Percentiles rank a stretch among this genome's conserved stretches.
Conservation (phyloP, 2,888 invertebrate species). For the Ecliptopera silaceata region DNA sequence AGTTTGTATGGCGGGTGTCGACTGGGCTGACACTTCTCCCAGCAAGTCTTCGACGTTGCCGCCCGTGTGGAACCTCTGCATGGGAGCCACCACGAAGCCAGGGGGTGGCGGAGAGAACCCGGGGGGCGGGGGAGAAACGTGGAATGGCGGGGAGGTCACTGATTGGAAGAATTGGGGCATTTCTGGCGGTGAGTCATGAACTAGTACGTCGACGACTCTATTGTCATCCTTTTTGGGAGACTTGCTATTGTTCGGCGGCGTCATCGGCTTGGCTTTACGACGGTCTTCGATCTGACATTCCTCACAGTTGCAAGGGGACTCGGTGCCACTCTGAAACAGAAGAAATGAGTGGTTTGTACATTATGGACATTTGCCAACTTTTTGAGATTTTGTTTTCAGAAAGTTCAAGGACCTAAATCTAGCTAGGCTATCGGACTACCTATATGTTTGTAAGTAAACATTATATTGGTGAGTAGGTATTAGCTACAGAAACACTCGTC, state of each 20-base stretch:
- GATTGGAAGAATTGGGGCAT: constrained; percentile 73
- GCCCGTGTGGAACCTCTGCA: constrained; percentile 78
- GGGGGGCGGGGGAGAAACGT: constrained; percentile 58
- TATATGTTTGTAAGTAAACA: neutral
- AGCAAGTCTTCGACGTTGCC: constrained; percentile 87
- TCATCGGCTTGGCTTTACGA: constrained; percentile 35
- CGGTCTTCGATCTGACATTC: constrained; percentile 63
- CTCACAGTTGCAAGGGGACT: constrained; percentile 74
- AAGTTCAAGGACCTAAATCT: neutral
- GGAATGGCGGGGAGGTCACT: constrained; percentile 69
- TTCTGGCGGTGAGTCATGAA: constrained; percentile 72
- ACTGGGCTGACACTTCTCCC: constrained; percentile 84
- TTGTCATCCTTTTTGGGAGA: constrained; percentile 59
- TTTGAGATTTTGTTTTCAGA: constrained; percentile 2
- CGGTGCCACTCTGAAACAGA: constrained; percentile 72
- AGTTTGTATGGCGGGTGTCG: constrained; percentile 69
- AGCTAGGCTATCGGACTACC: neutral
- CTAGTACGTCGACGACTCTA: constrained; percentile 72
- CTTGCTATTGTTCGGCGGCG: constrained; percentile 37
- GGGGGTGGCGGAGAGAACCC: constrained; percentile 63
- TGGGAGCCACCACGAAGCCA: constrained; percentile 71
- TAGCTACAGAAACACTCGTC: neutral
- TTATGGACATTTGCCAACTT: constrained; percentile 8
- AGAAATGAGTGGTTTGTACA: neutral
- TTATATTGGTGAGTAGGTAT: too few species aligned